Evolutionary conservation across 2,888 invertebrate species (phyloP), one percentile per base, ranked within the genome.

Genomic region (Clostera curtula): DNA sequence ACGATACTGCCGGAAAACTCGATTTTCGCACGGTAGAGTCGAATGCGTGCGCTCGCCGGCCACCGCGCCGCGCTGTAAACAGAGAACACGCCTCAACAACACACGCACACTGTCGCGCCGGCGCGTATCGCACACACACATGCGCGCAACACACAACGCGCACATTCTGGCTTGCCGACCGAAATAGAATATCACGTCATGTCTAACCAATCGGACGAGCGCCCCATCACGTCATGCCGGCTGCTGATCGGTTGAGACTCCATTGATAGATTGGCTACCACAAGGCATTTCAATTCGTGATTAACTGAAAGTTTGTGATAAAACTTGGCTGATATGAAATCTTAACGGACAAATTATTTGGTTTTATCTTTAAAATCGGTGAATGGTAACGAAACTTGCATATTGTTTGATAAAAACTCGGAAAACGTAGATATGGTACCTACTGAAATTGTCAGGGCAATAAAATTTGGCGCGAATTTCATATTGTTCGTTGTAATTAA

Each of bases 21-120:
- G 57, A 57, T 61, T 62, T n/a, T 67, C 59, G 63, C 62, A 60
- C 62, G 56, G 53, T 51, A 57, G 47, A 41, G 65, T 68, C 49
- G 62, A 89, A 88, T 89, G 88, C 85, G 90, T 90, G 70, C 88
- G 92, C 67, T 73, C 74, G 53, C 85, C 85, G 69, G 85, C 85
- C 56, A 65, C 64, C 63, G 61, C 61, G 80, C 82, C 65, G 77
- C 85, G 54, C 86, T 85, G 69, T 86, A 87, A 60, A 86, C 87
- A 68, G 86, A 61, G 61, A 62, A 48, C 68, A 64, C 67, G 72
- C 56, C 69, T 62, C 73, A 59, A 72, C 74, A 74, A 76, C 77
- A 75, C 70, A 68, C 71, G 54, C 76, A 73, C 74, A 71, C 74
- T 65, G 40, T 37, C 47, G 56, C 54, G 40, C 44, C n/a, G 34